Evolutionary conservation across 2,797 vertebrate species (phyloP).

Genomic region (Mastacembelus armatus): DNA sequence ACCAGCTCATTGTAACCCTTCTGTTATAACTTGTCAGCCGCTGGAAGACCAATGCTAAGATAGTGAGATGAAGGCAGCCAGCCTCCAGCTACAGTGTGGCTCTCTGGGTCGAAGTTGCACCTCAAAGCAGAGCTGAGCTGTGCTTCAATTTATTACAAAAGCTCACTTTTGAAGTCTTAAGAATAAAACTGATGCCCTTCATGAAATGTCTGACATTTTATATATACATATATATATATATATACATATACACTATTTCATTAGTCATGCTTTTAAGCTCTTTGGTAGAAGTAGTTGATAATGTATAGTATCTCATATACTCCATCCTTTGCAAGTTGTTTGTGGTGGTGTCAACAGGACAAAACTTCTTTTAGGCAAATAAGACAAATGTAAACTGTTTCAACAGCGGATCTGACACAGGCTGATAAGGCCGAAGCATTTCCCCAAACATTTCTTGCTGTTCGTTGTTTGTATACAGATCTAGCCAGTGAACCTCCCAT

Average conservation of each 20-base stretch:
- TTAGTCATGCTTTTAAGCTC: constrained; percentile 26
- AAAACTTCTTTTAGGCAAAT: background rate
- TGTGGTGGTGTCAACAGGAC: background rate
- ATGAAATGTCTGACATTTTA: constrained; percentile 20
- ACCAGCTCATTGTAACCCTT: constrained; percentile 76
- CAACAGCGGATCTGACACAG: background rate
- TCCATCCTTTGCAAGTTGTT: background rate
- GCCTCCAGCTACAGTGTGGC: constrained; percentile 25
- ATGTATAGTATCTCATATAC: background rate
- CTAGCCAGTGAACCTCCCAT: background rate
- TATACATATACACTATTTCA: no score
- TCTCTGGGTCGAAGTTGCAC: constrained; percentile 44
- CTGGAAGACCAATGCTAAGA: constrained; percentile 45
- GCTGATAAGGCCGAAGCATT: background rate
- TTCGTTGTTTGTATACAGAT: constrained; percentile 1
- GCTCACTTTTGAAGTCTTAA: constrained; percentile 34
- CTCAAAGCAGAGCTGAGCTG: constrained; percentile 66
- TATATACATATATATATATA: background rate
- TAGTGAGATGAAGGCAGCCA: constrained; percentile 64
- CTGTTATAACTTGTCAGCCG: constrained; percentile 72
- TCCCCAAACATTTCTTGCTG: background rate
- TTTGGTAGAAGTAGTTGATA: background rate
- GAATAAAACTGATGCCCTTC: constrained; percentile 36
- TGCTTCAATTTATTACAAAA: constrained; percentile 49
- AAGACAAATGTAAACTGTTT: background rate